Evolutionary conservation across 2,797 vertebrate species (phyloP), one percentile per base, ranked within the genome.

Genomic region (Pterois miles): DNA sequence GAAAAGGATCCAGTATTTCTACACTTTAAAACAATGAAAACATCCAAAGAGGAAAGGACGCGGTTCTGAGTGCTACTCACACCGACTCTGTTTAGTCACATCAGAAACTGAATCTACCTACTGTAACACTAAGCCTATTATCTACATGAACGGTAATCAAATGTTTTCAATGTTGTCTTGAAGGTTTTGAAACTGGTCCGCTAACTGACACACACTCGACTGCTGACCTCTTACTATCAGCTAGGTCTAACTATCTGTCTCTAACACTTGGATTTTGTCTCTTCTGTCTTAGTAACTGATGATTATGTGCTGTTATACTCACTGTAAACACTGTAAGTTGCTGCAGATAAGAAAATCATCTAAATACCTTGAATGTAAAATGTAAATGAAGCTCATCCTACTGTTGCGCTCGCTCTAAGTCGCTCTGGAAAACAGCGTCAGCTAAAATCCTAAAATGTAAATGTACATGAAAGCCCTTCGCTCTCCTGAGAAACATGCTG

Each of bases 371-470:
- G 2, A 54, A 74, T 48, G 53, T 10, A 58, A 59, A 59, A 75
- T 60, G 43, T 9, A 43, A 60, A 77, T 58, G 20, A 48, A 57
- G 52, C 54, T 65, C 43, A 65, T 38, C 52, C 23, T 13, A 6
- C 6, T 62, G 65, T 40, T 67, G 13, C 20, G n/a, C 25, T 65
- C 22, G 1, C 27, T 25, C 22, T 57, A 14, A 77, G 76, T 29
- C 14, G 10, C 13, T 71, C 22, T 27, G 34, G 20, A 63, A 48
- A 54, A 50, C 23, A 11, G 50, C 22, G 2, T 36, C 43, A 33
- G 53, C 33, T 60, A 68, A 74, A 74, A 40, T 38, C 54, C 52
- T 13, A 3, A 57, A 53, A 75, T 67, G 33, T 71, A 31, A 81
- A 82, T 69, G 75, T 60, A 11, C 63, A 29, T 52, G 23, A 73